Percentiles rank a stretch among this genome's conserved stretches.
Evolutionary conservation across 35 echinoderm and acorn worm genomes (phyloP).

Genomic region (Nesometra sesokonis): DNA sequence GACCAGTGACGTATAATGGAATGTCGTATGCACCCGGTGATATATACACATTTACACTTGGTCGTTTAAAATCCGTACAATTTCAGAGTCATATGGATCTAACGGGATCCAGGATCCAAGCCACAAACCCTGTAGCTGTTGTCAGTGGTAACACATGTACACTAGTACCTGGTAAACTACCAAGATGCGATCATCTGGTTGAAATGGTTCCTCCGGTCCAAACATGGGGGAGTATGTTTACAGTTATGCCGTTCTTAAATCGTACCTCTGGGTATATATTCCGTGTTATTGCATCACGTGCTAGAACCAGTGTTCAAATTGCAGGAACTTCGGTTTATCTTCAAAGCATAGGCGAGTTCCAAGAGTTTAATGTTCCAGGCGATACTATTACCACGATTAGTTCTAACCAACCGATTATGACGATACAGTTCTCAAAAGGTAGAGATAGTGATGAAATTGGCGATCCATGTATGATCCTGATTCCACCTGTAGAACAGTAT

Average conservation of each 20-base stretch:
- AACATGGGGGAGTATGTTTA: constrained; percentile 67
- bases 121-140: constrained; percentile 54
- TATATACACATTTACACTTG: constrained; percentile 32
- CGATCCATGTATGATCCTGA: constrained; percentile 64
- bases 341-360: constrained; percentile 39
- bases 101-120: constrained; percentile 59
- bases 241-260: constrained; percentile 57
- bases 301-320: constrained; percentile 47
- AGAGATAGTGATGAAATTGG: constrained; percentile 49
- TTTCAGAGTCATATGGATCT: constrained; percentile 52
- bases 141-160: constrained; percentile 62
- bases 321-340: constrained; percentile 33
- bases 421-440: constrained; percentile 76
- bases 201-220: constrained; percentile 69
- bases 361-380: constrained; percentile 64
- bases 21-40: constrained; percentile 35
- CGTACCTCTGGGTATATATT: constrained; percentile 70
- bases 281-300: constrained; percentile 52
- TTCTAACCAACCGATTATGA: constrained; percentile 56
- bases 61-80: constrained; percentile 49
- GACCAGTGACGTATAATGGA: constrained; percentile 9
- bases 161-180: constrained; percentile 32
- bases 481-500: constrained; percentile 79
- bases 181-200: constrained; percentile 77
- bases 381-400: constrained; percentile 41